These are phyloP conservation scores for Dione juno DNA, from an alignment of 2,888 invertebrate genomes.

Conservation along the genomic window DNA sequence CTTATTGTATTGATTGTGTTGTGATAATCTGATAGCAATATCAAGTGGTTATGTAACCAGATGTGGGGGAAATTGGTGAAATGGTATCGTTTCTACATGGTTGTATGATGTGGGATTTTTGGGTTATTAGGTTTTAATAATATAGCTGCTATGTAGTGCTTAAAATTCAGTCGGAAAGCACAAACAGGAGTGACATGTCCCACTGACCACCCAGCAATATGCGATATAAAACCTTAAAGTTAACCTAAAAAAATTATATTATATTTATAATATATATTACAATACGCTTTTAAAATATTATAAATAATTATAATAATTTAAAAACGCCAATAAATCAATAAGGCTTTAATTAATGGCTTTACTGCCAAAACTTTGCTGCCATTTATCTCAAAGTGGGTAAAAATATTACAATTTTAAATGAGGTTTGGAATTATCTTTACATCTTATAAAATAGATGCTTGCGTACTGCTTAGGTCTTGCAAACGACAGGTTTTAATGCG, in stretches of 20 bases:
- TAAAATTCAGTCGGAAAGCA: too few relatives aligned
- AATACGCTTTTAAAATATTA: background rate
- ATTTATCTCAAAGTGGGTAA: background rate
- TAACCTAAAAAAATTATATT: too few relatives aligned
- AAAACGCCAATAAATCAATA: background rate
- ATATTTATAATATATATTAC: background rate
- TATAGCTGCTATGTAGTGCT: too few relatives aligned
- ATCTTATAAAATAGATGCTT: too few relatives aligned
- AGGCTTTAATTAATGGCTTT: slow-evolving; percentile 2
- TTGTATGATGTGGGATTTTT: too few relatives aligned
- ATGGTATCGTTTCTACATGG: too few relatives aligned
- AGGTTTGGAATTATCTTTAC: background rate
- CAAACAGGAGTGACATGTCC: too few relatives aligned
- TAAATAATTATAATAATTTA: background rate
- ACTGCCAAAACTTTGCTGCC: background rate
- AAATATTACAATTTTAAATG: background rate
- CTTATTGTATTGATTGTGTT: slow-evolving; percentile 35
- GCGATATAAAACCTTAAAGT: too few relatives aligned
- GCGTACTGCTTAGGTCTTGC: too few relatives aligned
- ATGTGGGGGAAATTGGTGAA: background rate
- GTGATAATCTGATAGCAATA: slow-evolving; percentile 7
- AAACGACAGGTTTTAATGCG: too few relatives aligned
- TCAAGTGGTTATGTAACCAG: background rate
- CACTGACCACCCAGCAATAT: too few relatives aligned
- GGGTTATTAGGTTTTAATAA: too few relatives aligned